Conservation (phyloP, 2,113 vertebrate species). For the Cynocephalus volans region DNA sequence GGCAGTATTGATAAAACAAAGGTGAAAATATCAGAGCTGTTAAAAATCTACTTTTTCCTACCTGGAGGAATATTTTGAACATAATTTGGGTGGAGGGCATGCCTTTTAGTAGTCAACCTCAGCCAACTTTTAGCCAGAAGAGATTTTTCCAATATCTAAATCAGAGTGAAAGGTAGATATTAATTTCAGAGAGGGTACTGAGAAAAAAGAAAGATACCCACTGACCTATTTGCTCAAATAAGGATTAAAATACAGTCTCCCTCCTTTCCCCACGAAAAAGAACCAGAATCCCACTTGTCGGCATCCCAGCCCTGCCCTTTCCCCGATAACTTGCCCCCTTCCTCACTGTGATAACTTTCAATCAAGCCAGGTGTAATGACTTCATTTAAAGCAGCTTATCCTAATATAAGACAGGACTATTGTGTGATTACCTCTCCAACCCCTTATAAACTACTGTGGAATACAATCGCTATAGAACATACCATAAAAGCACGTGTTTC, state of each 20-base stretch:
- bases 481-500: not conserved
- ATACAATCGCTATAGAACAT: not conserved
- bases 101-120: not conserved
- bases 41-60: constrained; percentile 70
- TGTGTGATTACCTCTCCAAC: not conserved
- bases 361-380: not conserved
- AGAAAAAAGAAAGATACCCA: not conserved
- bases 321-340: too few relatives aligned
- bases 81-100: not conserved
- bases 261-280: not conserved
- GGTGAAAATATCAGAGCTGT: constrained; percentile 59
- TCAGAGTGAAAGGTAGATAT: not conserved
- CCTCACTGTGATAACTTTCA: accelerated
- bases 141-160: not conserved
- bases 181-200: constrained; percentile 33
- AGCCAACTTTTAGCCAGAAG: not conserved
- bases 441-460: not conserved
- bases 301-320: accelerated
- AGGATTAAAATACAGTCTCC: not conserved
- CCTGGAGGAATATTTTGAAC: constrained; percentile 20
- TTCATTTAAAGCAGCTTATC: too few relatives aligned
- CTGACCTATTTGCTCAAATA: not conserved
- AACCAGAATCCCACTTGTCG: not conserved
- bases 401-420: not conserved
- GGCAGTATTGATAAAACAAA: constrained; percentile 80